These are phyloP conservation scores for Anastrepha ludens DNA, from an alignment of 1,140 invertebrate genomes.

Conservation along the genomic window DNA sequence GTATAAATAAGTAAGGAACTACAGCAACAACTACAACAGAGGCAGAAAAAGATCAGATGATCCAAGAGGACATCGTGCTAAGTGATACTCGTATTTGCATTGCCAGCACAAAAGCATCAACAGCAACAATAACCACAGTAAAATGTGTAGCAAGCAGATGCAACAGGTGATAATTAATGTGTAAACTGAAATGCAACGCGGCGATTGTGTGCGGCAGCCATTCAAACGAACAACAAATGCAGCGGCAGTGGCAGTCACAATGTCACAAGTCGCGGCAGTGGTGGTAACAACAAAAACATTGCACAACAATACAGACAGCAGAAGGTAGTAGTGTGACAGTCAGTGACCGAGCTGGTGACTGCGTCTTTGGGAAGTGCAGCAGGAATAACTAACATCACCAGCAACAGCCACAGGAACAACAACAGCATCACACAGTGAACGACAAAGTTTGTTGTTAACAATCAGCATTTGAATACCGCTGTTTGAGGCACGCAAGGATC, in stretches of 20 bases:
- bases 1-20: neutral
- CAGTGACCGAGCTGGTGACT: neutral
- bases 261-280: neutral
- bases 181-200: conserved; percentile 56
- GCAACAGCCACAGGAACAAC: neutral
- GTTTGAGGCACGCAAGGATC: conserved; percentile 26
- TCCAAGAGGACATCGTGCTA: conserved; percentile 49
- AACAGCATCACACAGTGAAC: neutral
- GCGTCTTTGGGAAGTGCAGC: too few species aligned
- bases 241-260: neutral
- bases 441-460: conserved; percentile 35
- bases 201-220: conserved; percentile 38
- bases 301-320: neutral
- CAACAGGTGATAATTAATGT: conserved; percentile 59
- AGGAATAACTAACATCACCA: neutral
- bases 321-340: neutral
- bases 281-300: conserved; percentile 9
- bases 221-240: conserved; percentile 14
- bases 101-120: conserved; percentile 16
- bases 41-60: conserved; percentile 25
- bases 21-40: conserved; percentile 2
- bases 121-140: conserved; percentile 16
- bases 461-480: conserved; percentile 30
- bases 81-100: conserved; percentile 44
- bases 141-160: conserved; percentile 55